A percentile compares a stretch with the other conserved stretches of the same genome.
phyloP scores from a whole-genome alignment of 2,888 invertebrate genomes.

The Falcaria lacertinaria region DNA sequence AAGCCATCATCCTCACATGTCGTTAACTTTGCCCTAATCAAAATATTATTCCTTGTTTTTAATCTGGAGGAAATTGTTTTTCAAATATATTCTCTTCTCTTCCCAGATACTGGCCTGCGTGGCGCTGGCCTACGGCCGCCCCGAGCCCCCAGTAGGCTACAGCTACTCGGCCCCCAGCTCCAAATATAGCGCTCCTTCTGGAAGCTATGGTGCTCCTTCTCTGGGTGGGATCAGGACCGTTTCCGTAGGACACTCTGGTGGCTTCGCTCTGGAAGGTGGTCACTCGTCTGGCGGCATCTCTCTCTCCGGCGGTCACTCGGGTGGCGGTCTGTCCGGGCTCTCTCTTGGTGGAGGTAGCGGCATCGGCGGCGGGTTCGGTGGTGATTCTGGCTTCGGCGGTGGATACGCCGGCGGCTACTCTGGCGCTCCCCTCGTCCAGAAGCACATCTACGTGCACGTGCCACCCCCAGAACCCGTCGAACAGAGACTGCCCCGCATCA shows the following conservation, averaged over 20 bases:
- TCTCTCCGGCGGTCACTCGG: slow-evolving; percentile 22
- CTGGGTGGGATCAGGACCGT: slow-evolving; percentile 4
- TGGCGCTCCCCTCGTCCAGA: slow-evolving; percentile 85
- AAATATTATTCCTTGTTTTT: slow-evolving; percentile 7
- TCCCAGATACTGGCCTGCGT: slow-evolving; percentile 72
- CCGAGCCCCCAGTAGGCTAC: slow-evolving; percentile 75
- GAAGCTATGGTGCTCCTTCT: slow-evolving; percentile 44
- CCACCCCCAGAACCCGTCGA: slow-evolving; percentile 93
- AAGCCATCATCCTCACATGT: slow-evolving; percentile 1
- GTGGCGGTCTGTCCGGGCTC: slow-evolving; percentile 26
- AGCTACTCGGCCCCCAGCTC: slow-evolving; percentile 63
- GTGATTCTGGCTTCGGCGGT: slow-evolving; percentile 59
- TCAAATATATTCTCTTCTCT: slow-evolving; percentile 19
- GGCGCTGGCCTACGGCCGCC: slow-evolving; percentile 69
- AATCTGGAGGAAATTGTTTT: slow-evolving; percentile 8
- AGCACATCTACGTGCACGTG: slow-evolving; percentile 94
- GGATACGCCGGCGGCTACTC: slow-evolving; percentile 68
- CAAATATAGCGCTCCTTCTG: slow-evolving; percentile 43
- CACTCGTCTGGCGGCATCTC: slow-evolving; percentile 35
- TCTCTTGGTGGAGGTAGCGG: slow-evolving; percentile 31
- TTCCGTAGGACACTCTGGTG: slow-evolving; percentile 35
- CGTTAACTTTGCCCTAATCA: not conserved
- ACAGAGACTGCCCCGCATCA: slow-evolving; percentile 82
- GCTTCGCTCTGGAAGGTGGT: slow-evolving; percentile 28
- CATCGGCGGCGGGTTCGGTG: slow-evolving; percentile 39